These are phyloP conservation scores for Caenorhabditis imperialis DNA, from an alignment of 2,888 invertebrate genomes.

Conservation along the genomic window DNA sequence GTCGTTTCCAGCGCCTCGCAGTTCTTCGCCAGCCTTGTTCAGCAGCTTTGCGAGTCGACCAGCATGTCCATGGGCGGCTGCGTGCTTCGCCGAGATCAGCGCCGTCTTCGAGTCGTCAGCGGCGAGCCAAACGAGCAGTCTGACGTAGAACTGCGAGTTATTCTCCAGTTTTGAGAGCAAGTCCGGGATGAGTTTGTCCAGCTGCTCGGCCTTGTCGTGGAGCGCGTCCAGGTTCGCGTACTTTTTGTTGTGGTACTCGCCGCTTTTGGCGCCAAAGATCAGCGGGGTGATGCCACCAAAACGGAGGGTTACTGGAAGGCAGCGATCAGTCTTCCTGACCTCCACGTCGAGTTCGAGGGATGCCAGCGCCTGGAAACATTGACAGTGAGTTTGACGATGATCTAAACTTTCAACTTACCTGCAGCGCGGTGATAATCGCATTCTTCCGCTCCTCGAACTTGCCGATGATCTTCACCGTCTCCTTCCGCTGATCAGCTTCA, in stretches of 20 bases:
- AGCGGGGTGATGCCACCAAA: slow-evolving; percentile 46
- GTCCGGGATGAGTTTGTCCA: slow-evolving; percentile 80
- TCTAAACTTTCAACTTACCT: too few species aligned
- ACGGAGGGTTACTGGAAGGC: slow-evolving; percentile 27
- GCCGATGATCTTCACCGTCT: slow-evolving; percentile 36
- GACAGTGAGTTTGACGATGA: too few species aligned
- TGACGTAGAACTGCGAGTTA: slow-evolving; percentile 47
- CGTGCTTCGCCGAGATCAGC: slow-evolving; percentile 85
- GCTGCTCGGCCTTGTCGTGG: slow-evolving; percentile 78
- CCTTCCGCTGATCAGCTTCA: slow-evolving; percentile 85
- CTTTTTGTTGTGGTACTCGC: slow-evolving; percentile 22
- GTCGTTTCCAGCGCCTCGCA: slow-evolving; percentile 42
- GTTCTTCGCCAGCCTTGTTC: slow-evolving; percentile 83
- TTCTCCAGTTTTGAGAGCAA: slow-evolving; percentile 40
- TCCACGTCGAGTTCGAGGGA: slow-evolving; percentile 54
- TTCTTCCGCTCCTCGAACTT: slow-evolving; percentile 87
- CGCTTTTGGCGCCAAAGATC: slow-evolving; percentile 53
- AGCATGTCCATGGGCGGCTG: slow-evolving; percentile 86
- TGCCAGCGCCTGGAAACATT: slow-evolving; percentile 48
- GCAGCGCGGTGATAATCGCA: slow-evolving; percentile 81
- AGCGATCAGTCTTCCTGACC: slow-evolving; percentile 32
- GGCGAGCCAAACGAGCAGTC: slow-evolving; percentile 87
- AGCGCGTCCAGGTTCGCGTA: slow-evolving; percentile 10
- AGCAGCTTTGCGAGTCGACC: slow-evolving; percentile 85
- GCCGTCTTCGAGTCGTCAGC: slow-evolving; percentile 86